phyloP scores from a whole-genome alignment of 1,140 invertebrate species.

The Drosophila sulfurigaster region DNA sequence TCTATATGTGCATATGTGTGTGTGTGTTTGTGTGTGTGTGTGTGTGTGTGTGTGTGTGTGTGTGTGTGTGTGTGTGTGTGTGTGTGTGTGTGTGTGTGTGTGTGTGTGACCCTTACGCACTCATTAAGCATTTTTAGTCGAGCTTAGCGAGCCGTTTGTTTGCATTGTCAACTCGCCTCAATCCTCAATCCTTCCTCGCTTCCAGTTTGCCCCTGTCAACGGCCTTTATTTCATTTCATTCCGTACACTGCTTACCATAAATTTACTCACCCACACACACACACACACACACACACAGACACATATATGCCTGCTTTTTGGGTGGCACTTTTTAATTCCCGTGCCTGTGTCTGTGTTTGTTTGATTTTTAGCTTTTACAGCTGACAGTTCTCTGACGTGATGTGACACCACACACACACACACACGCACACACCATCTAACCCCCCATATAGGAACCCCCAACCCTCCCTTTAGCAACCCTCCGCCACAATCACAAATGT shows the following conservation, averaged over 20 bases:
- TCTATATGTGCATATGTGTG: background rate
- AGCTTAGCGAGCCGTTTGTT: conserved; percentile 80
- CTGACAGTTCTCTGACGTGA: conserved; percentile 53
- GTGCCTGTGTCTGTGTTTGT: conserved; percentile 56
- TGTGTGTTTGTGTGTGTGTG: background rate
- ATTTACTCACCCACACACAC: conserved; percentile 60
- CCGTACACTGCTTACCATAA: conserved; percentile 54
- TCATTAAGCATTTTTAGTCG: conserved; percentile 81
- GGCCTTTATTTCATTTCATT: conserved; percentile 29
- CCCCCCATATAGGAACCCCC: background rate
- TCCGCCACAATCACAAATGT: conserved; percentile 62
- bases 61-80: background rate
- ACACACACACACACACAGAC: conserved; percentile 17
- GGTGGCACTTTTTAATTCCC: conserved; percentile 65
- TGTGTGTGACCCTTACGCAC: conserved; percentile 55
- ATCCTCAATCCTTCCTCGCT: background rate
- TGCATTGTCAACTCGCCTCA: conserved; percentile 69
- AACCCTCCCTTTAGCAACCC: conserved; percentile 8
- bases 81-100: background rate
- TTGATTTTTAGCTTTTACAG: conserved; percentile 79
- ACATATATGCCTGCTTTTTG: background rate
- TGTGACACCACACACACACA: conserved; percentile 17
- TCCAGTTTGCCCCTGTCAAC: background rate
- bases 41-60: conserved; percentile 14
- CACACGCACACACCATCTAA: no score